Percentiles rank a stretch among this genome's conserved stretches.
phyloP scores from a whole-genome alignment of 2,797 vertebrate genomes.

The Ctenochaetus hawaiiensis region DNA sequence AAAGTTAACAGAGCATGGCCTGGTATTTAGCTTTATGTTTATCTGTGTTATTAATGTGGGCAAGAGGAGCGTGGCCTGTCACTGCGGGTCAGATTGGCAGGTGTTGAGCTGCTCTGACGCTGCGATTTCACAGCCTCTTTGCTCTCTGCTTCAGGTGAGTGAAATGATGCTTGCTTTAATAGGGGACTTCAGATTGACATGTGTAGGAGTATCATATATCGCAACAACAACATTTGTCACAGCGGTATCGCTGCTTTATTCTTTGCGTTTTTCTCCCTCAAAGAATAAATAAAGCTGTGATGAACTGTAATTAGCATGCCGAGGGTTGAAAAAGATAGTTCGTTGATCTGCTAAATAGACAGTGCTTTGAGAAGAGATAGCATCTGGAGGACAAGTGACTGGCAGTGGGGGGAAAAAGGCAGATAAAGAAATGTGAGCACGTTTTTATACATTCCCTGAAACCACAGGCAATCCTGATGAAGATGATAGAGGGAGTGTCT shows the following conservation, averaged over 20 bases:
- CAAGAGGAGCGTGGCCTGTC: conserved; percentile 77
- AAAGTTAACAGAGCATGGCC: conserved; percentile 87
- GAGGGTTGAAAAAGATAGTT: conserved; percentile 64
- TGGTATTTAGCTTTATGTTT: conserved; percentile 89
- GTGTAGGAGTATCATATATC: conserved; percentile 57
- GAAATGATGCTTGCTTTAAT: conserved; percentile 74
- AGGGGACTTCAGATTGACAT: conserved; percentile 61
- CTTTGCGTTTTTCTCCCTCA: conserved; percentile 32
- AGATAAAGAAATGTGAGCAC: conserved; percentile 82
- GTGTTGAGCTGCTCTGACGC: conserved; percentile 79
- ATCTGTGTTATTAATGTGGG: conserved; percentile 85
- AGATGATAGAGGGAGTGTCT: conserved; percentile 81
- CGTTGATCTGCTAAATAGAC: conserved; percentile 77
- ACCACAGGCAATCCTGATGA: conserved; percentile 80
- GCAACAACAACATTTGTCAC: conserved; percentile 53
- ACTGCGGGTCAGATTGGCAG: conserved; percentile 82
- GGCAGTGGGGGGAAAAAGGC: conserved; percentile 59
- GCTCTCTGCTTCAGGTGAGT: conserved; percentile 72
- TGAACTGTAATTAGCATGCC: conserved; percentile 72
- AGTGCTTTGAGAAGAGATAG: conserved; percentile 76
- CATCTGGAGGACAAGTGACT: conserved; percentile 73
- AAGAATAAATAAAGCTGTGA: conserved; percentile 67
- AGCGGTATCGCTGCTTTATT: conserved; percentile 37
- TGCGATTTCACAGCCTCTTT: conserved; percentile 79
- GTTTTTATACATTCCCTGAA: conserved; percentile 73